Evolutionary conservation across 2,113 vertebrate genomes (phyloP), one percentile per base, ranked within the genome.

Genomic region (Dunckerocampus dactyliophorus): DNA sequence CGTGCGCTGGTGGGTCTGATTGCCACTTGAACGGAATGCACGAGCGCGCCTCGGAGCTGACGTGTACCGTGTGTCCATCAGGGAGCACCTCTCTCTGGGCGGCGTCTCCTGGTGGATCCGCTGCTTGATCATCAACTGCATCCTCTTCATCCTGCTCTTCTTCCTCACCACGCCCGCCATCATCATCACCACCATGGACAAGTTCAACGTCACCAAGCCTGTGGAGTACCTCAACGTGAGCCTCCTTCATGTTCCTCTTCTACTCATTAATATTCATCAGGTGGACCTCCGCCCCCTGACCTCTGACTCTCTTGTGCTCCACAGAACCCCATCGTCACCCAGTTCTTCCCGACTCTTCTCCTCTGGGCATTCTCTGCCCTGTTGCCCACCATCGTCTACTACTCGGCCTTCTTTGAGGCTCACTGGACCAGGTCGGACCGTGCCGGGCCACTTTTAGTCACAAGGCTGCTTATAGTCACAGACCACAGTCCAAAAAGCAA

Each of bases 101-200:
- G 96, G 97, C 50, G 68, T 93, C 54, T 77, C 88, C 72, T 99
- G 97, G 97, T 99, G 97, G 97, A 52, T 94, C 49, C 94, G 97
- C 83, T 96, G 94, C 85, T 87, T 98, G 0, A 85, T 98, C 79
- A 98, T 99, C 90, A 99, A 99, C 31, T 90, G 90, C 31, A 75
- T 95, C 76, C 95, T 99, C 83, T 99, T 98, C 88, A 79, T 98
- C 71, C 92, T 99, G 21, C 94, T 99, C 69, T 99, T 99, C 91
- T 98, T 99, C 84, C 95, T 99, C 87, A 99, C 97, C 68, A 98
- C 97, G 5, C 97, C 96, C 0, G 95, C 97, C 75, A 98, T 98
- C 78, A 99, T 99, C 85, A 98, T 99, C 87, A 93, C 93, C 74
- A 99, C 96, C 47, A 98, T 98, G 96, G 95, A 99, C 92, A 99